A percentile compares a stretch with the other conserved stretches of the same genome.
These are phyloP conservation scores for Lepidurus couesii DNA, from an alignment of 1,140 invertebrate genomes.

Conservation along the genomic window DNA sequence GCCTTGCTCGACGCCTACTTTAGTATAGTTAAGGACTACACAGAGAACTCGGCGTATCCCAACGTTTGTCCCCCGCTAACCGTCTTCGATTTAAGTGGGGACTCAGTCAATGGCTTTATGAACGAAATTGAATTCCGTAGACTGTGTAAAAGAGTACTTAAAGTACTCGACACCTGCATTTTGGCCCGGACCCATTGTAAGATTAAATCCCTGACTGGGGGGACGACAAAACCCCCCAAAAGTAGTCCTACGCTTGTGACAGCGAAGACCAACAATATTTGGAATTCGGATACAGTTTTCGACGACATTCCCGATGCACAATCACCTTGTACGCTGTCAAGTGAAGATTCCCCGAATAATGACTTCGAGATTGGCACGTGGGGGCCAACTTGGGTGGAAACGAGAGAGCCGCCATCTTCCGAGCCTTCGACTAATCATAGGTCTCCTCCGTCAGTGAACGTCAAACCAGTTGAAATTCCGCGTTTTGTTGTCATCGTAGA, in stretches of 20 bases:
- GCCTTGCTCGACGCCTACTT: conserved; percentile 31
- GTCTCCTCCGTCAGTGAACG: neutral
- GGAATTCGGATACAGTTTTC: neutral
- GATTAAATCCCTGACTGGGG: conserved; percentile 29
- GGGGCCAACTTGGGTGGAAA: neutral
- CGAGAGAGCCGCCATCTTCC: neutral
- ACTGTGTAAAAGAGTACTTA: conserved; percentile 25
- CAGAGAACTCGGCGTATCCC: conserved; percentile 17
- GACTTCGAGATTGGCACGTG: neutral
- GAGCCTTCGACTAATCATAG: neutral
- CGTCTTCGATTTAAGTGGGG: conserved; percentile 19
- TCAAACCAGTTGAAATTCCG: conserved; percentile 13
- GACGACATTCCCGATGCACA: neutral
- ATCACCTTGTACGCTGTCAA: conserved; percentile 8
- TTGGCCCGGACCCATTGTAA: conserved; percentile 25
- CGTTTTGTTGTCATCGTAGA: conserved; percentile 27
- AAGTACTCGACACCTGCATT: conserved; percentile 31
- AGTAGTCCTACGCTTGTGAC: neutral
- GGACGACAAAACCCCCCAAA: neutral
- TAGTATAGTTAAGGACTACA: conserved; percentile 12
- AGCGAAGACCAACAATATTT: neutral
- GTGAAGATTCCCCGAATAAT: conserved; percentile 23
- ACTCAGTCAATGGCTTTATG: conserved; percentile 24
- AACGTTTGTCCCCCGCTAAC: neutral
- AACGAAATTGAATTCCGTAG: conserved; percentile 32